Evolutionary conservation across 2,113 vertebrate species (phyloP), one percentile per base, ranked within the genome.

Genomic region (Tupaia tana): DNA sequence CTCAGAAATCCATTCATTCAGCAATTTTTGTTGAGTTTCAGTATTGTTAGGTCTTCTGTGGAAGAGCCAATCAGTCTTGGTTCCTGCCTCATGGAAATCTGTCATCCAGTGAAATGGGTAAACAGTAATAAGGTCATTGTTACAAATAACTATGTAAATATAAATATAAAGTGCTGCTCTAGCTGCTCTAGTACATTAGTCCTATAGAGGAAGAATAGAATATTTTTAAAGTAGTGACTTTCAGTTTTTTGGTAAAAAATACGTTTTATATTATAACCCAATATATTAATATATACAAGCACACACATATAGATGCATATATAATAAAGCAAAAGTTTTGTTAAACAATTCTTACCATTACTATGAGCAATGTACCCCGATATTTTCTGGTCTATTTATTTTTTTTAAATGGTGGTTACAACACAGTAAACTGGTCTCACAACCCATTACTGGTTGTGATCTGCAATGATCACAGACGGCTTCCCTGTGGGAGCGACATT

Each of bases 381-480:
- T 66, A 93, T 94, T 90, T 95, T 95, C 90, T 69, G 64, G 54
- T 74, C 34, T 86, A 63, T 64, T 93, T 66, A 67, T 74, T 94
- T 85, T 94, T 85, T 67, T 11, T 58, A 96, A 90, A 78, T 75
- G 18, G 31, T 95, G 73, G 18, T 34, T 88, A 64, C 13, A 89
- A 86, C 9, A 0, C 13, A 78, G 9, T 43, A 59, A 79, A 64
- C 0, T 70, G 74, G 67, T 79, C 10, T 90, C 66, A 86, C 13
- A 34, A n/a, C 9, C n/a, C 81, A 61, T 52, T 73, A 52, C 61
- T 13, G 27, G 52, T 5, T 61, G 64, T 27, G 29, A 77, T 24
- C 22, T 52, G 29, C 14, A 43, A 24, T 34, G 61, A 74, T 80
- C 31, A 54, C 1, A n/a, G 20, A 83, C 43, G 64, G 15, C 31